These are phyloP conservation scores for Bombylius major DNA, from an alignment of 2,888 invertebrate genomes.

Conservation along the genomic window DNA sequence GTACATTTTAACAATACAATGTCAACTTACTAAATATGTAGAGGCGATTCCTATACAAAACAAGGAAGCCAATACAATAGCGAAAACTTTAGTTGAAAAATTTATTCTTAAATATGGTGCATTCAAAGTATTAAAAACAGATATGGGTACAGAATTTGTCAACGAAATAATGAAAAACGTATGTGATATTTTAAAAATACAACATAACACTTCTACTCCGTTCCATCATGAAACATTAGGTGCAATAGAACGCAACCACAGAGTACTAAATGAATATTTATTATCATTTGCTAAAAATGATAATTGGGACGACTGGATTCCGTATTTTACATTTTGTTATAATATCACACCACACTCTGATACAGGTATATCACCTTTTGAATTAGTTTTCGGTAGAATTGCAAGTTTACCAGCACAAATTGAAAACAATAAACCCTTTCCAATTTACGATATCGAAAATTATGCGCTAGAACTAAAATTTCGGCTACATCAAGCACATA, in stretches of 20 bases:
- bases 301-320: slow-evolving; percentile 13
- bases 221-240: slow-evolving; percentile 15
- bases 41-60: background rate
- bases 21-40: background rate
- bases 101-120: background rate
- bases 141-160: slow-evolving; percentile 13
- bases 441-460: background rate
- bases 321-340: slow-evolving; percentile 8
- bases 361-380: background rate
- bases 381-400: background rate
- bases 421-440: too few species aligned
- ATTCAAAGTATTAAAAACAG: slow-evolving; percentile 8
- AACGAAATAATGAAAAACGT: slow-evolving; percentile 2
- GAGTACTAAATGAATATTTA: slow-evolving; percentile 15
- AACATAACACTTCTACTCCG: slow-evolving; percentile 4
- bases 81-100: slow-evolving; percentile 16
- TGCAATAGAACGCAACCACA: slow-evolving; percentile 15
- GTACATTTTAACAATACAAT: background rate
- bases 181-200: too few species aligned
- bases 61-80: slow-evolving; percentile 12
- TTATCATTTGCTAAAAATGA: slow-evolving; percentile 8
- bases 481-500: background rate
- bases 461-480: too few species aligned
- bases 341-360: slow-evolving; percentile 6
- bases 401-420: background rate